Conservation (phyloP, 2,888 invertebrate species). For the Drosophila longiperda region DNA sequence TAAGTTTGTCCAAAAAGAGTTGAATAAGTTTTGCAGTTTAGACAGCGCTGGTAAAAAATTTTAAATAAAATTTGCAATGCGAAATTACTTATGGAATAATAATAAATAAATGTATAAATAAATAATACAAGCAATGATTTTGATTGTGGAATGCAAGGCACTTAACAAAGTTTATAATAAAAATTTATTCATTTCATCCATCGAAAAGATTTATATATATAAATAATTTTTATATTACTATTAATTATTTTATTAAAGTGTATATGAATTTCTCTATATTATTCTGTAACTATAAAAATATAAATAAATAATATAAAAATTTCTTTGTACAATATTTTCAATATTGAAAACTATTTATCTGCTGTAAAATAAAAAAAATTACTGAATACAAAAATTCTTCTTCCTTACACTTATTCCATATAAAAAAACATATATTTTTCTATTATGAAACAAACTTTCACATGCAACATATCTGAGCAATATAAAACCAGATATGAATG, state of each 20-base stretch:
- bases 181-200: too few species aligned
- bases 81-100: not conserved
- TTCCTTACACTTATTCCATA: too few species aligned
- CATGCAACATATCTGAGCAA: not conserved
- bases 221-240: not conserved
- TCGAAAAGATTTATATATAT: too few species aligned
- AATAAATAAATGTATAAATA: too few species aligned
- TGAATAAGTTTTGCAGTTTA: constrained; percentile 9
- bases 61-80: not conserved
- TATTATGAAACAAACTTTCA: not conserved
- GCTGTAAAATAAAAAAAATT: not conserved
- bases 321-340: not conserved
- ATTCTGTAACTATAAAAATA: not conserved
- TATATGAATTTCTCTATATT: not conserved
- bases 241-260: too few species aligned
- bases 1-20: not conserved
- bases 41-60: not conserved
- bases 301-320: not conserved
- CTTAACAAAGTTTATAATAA: too few species aligned
- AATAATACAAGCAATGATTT: too few species aligned
- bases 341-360: not conserved
- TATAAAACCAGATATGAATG: not conserved
- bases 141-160: too few species aligned
- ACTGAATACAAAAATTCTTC: not conserved
- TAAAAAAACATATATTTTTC: not conserved